phyloP scores from a whole-genome alignment of 2,797 vertebrate species.

The Acanthis flammea region DNA sequence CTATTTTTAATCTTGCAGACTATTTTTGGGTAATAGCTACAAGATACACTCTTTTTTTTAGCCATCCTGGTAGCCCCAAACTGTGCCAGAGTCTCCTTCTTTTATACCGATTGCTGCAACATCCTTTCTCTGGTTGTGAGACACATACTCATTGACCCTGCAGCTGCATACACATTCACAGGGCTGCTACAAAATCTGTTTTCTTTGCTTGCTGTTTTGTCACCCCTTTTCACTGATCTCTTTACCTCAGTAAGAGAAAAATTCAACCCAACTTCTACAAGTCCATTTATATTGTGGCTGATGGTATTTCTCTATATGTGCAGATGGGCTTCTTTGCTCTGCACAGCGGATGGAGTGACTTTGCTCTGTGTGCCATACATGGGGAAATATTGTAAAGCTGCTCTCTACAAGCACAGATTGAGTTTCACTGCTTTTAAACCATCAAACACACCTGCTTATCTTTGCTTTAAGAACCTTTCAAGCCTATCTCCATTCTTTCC shows the following conservation, averaged over 20 bases:
- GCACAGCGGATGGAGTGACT: accelerated
- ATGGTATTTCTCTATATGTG: neutral
- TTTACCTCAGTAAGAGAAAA: neutral
- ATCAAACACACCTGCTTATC: neutral
- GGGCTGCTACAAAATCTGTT: neutral
- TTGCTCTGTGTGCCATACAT: neutral
- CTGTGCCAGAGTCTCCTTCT: neutral
- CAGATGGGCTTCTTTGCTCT: neutral
- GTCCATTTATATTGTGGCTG: neutral
- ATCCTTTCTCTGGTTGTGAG: neutral
- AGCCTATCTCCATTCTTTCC: neutral
- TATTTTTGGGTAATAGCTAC: neutral
- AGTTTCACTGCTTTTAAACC: neutral
- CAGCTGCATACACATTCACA: neutral
- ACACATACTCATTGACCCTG: neutral
- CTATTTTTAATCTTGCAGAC: neutral
- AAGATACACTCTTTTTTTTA: neutral
- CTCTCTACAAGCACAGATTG: neutral
- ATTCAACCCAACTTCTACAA: neutral
- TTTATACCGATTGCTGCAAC: neutral
- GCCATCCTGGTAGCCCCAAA: neutral
- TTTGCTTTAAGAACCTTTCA: neutral
- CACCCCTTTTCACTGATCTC: neutral
- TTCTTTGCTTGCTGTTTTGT: neutral
- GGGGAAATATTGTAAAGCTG: neutral